Base-by-base conservation (phyloP, 2,797 vertebrate genomes). In the Pipistrellus nathusii region DNA sequence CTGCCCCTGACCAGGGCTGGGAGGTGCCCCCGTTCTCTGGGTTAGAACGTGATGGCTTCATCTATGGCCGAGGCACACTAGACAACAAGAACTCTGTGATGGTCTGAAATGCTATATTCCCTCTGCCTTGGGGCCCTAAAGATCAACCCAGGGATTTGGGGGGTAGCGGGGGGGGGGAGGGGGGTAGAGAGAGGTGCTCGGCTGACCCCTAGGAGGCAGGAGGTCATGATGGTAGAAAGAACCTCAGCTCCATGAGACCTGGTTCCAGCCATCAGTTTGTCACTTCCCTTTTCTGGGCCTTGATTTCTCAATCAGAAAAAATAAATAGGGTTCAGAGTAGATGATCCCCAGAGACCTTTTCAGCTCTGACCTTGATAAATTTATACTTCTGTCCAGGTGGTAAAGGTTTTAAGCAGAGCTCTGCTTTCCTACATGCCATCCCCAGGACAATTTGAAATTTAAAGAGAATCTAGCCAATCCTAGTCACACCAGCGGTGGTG, bases 11-110 rank as follows among this genome's bases (percentile, higher is more conserved):
- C 0, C 98, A 99, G 55, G 99, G 98, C 85, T 99, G 99, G 99
- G 98, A 99, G 1, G 98, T 98, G 6, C 99, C 99, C 8, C 99
- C 99, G 0, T 99, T 99, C 97, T 99, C 99, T 84, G 99, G 99
- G 48, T 75, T 98, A 90, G 99, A 99, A 96, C 98, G 97, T 2
- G 97, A 98, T 85, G 99, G 99, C n/a, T 99, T 99, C 97, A 99
- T 99, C 98, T 99, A 99, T 0, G 99, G 99, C 27, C 98, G 99
- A 98, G 99, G 99, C 95, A 98, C 99, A 0, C 97, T 99, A 75
- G 99, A 99, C 91, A 98, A 99, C 98, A 99, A 99, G 97, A 98
- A 99, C 96, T 96, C 98, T 86, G 90, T 99, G 83, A 98, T 99
- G 98, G 99, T 99, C 97, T 41, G 98, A 97, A 25, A 0, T 32